These are phyloP conservation scores for Protobothrops flavoviridis DNA, from an alignment of 2,113 vertebrate species.

Conservation along the genomic window DNA sequence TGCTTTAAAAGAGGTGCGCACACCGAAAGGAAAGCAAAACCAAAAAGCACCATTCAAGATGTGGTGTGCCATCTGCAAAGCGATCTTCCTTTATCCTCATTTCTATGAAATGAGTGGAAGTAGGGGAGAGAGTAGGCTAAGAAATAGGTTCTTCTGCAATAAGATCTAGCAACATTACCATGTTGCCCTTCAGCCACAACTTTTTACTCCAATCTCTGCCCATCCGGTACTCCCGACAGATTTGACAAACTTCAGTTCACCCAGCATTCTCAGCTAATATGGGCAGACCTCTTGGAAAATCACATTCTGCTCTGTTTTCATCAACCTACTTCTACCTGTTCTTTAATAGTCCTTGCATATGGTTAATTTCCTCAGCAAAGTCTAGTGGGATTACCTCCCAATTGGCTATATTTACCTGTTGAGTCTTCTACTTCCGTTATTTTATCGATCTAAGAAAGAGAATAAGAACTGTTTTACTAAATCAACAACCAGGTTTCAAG, in stretches of 20 bases:
- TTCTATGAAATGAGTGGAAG: background rate
- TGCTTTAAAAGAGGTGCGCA: background rate
- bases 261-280: background rate
- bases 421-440: background rate
- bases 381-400: background rate
- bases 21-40: constrained; percentile 6
- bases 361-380: background rate
- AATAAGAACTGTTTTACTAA: background rate
- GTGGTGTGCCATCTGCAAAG: background rate
- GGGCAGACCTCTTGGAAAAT: background rate
- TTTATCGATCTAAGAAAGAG: no score
- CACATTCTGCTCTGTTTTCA: background rate
- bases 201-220: background rate
- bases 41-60: background rate
- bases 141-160: background rate
- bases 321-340: background rate
- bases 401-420: background rate
- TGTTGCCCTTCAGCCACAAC: background rate
- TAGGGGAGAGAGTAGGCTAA: background rate
- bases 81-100: background rate
- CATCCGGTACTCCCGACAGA: background rate
- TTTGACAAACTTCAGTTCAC: background rate
- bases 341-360: background rate
- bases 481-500: background rate
- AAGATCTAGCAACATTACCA: background rate